Evolutionary conservation across 2,797 vertebrate genomes (phyloP).

Genomic region (Eulemur mongoz): DNA sequence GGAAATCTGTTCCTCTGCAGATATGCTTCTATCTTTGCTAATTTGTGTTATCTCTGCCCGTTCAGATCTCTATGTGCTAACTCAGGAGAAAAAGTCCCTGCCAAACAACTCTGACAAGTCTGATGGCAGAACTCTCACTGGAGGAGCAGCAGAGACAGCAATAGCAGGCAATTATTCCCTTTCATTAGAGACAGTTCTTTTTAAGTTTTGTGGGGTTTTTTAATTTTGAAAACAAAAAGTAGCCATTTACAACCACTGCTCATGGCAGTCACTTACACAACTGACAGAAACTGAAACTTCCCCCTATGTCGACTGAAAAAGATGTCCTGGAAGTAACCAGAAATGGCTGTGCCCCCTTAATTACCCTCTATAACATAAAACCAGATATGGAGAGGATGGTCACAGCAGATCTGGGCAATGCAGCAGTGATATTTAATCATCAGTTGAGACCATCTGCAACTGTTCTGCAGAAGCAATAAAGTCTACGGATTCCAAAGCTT

Average conservation of each 20-base stretch:
- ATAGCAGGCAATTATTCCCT: constrained; percentile 16
- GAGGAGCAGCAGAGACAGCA: not conserved
- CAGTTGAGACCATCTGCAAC: constrained; percentile 82
- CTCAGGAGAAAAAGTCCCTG: not conserved
- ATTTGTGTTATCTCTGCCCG: not conserved
- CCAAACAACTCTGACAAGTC: not conserved
- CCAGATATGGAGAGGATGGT: constrained; percentile 62
- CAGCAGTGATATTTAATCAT: constrained; percentile 80
- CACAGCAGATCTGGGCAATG: constrained; percentile 66
- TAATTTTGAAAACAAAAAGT: constrained; percentile 58
- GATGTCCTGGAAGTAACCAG: constrained; percentile 27
- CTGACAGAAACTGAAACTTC: constrained; percentile 61
- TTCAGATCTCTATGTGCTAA: not conserved
- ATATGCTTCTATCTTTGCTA: not conserved
- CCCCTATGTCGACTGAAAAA: constrained; percentile 55
- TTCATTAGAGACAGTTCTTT: constrained; percentile 40
- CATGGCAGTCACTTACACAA: constrained; percentile 40
- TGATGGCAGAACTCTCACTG: not conserved
- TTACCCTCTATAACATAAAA: constrained; percentile 66
- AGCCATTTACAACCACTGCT: constrained; percentile 38
- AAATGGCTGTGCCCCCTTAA: constrained; percentile 76
- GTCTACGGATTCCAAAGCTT: constrained; percentile 76
- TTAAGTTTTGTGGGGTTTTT: not conserved
- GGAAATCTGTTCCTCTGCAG: constrained; percentile 56
- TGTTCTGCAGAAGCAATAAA: constrained; percentile 76